These are phyloP conservation scores for Dicrurus megarhynchus DNA, from an alignment of 2,113 vertebrate genomes.

Conservation along the genomic window DNA sequence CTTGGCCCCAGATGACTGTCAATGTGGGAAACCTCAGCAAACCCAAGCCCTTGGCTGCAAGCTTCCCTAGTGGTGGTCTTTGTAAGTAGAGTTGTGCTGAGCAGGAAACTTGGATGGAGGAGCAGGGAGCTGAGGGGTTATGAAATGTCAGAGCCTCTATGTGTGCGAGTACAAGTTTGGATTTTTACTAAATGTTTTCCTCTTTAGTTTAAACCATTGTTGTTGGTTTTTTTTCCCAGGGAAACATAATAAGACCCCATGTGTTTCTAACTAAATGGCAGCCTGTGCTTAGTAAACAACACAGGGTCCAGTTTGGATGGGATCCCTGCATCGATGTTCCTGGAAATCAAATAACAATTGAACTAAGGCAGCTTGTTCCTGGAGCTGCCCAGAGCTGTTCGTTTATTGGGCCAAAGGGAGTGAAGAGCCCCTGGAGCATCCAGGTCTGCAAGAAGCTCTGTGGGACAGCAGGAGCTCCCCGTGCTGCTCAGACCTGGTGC, in stretches of 20 bases:
- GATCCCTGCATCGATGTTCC: not conserved
- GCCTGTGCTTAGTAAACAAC: not conserved
- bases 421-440: not conserved
- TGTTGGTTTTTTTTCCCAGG: not conserved
- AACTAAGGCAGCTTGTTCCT: not conserved
- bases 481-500: not conserved
- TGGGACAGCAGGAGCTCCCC: not conserved
- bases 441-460: not conserved
- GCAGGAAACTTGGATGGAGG: not conserved
- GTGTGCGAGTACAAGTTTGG: not conserved
- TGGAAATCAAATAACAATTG: not conserved
- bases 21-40: not conserved
- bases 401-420: not conserved
- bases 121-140: not conserved
- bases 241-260: not conserved
- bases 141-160: not conserved
- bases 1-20: not conserved
- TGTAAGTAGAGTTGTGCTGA: not conserved
- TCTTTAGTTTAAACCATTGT: not conserved
- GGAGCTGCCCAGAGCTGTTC: not conserved
- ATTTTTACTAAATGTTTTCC: not conserved
- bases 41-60: not conserved
- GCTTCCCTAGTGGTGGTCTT: not conserved
- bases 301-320: not conserved
- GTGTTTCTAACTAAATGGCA: constrained; percentile 47